Evolutionary conservation across 2,797 vertebrate genomes (phyloP), one percentile per base, ranked within the genome.

Genomic region (Macroramphosus scolopax): DNA sequence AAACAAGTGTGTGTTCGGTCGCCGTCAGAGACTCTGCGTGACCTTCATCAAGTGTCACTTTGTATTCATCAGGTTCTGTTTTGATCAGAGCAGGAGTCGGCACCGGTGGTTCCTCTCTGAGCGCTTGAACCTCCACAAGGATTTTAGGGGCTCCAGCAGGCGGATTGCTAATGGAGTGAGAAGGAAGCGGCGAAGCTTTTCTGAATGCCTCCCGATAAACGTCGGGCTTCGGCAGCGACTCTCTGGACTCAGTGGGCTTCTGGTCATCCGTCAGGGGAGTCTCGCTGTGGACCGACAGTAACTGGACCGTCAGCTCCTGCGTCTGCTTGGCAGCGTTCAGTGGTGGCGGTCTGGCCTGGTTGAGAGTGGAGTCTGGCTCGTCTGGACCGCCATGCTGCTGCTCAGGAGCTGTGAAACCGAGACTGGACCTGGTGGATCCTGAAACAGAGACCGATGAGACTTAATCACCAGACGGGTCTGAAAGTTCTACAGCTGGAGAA

Each of bases 11-110:
- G n/a, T n/a, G 34, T 10, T 15, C n/a, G 14, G 32, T 8, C 8
- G 14, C 7, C 7, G 5, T 25, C 9, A 11, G 2, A 6, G 37
- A 13, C 39, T 78, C 69, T 0, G 51, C 11, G 28, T 6, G 42
- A 13, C 51, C 13, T 9, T 79, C 69, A 1, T 55, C 31, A 4
- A 69, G 47, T 2, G 49, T 63, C 46, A 85, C 70, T 14, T 39
- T 75, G 6, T 39, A 71, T 9, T 89, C 87, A 14, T 75, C 68
- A 0, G 80, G 79, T 56, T 91, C 89, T 0, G 47, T 39, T 61
- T 90, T 90, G 25, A 91, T 54, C 3, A 10, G 43, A 1, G 35
- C 15, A 0, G 66, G 58, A 14, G 60, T 18, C 0, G 57, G 32
- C 0, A 10, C 14, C n/a, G n/a, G n/a, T n/a, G n/a, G n/a, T n/a